phyloP scores from a whole-genome alignment of 2,888 invertebrate species.

The Pyralis farinalis region DNA sequence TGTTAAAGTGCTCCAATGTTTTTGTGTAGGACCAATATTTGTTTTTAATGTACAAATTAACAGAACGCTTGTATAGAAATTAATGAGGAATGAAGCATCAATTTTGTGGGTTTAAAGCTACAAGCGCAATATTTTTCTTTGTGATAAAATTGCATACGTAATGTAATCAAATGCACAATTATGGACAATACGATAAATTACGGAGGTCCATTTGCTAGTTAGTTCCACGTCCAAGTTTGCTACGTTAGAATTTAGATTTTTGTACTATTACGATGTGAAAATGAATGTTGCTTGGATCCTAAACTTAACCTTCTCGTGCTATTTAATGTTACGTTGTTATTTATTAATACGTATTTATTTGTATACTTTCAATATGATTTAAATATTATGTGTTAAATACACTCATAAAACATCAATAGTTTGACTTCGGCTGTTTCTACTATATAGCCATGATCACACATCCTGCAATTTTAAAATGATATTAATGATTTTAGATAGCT shows the following conservation, averaged over 20 bases:
- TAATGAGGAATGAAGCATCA: conserved; percentile 16
- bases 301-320: conserved; percentile 6
- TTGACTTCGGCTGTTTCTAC: conserved; percentile 3
- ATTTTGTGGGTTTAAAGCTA: conserved; percentile 33
- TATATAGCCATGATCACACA: background rate
- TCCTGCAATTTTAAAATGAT: background rate
- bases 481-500: background rate
- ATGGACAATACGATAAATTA: conserved; percentile 73
- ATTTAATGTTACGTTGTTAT: conserved; percentile 1
- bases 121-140: conserved; percentile 48
- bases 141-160: conserved; percentile 63
- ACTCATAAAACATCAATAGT: background rate
- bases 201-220: conserved; percentile 70
- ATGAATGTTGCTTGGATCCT: conserved; percentile 43
- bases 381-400: background rate
- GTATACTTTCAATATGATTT: background rate
- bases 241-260: conserved; percentile 54
- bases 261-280: conserved; percentile 51
- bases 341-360: conserved; percentile 2
- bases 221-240: conserved; percentile 65
- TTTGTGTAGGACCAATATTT: conserved; percentile 55
- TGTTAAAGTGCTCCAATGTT: conserved; percentile 27
- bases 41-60: conserved; percentile 28
- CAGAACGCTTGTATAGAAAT: conserved; percentile 31
- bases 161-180: conserved; percentile 64